phyloP scores from a whole-genome alignment of 2,797 vertebrate species.

The Carapus acus region DNA sequence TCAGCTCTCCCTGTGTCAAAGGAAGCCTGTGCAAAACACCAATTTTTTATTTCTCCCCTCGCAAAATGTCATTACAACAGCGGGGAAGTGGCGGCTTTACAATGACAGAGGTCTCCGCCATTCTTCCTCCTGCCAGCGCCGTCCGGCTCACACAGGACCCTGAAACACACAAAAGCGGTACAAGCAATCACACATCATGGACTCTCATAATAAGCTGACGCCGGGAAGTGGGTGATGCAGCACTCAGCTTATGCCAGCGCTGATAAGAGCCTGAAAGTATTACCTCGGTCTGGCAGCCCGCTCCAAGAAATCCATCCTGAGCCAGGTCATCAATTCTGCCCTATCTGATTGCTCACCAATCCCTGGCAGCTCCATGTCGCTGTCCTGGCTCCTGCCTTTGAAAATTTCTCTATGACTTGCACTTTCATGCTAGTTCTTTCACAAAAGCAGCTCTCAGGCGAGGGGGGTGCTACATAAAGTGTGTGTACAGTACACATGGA shows the following conservation, averaged over 20 bases:
- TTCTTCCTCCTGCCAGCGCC: constrained; percentile 37
- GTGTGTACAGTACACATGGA: constrained; percentile 26
- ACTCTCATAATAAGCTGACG: constrained; percentile 75
- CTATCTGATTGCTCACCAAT: constrained; percentile 76
- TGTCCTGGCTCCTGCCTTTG: constrained; percentile 65
- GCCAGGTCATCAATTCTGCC: constrained; percentile 78
- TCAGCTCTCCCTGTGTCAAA: constrained; percentile 44
- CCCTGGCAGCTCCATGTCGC: constrained; percentile 70
- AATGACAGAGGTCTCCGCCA: constrained; percentile 35
- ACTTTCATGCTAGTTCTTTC: constrained; percentile 63
- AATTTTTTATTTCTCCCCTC: constrained; percentile 24
- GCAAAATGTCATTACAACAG: constrained; percentile 38
- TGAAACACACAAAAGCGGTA: constrained; percentile 63
- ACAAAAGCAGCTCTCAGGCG: constrained; percentile 17
- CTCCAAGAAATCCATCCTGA: constrained; percentile 76
- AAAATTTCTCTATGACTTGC: constrained; percentile 72
- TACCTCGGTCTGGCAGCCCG: constrained; percentile 72
- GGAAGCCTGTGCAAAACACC: constrained; percentile 46
- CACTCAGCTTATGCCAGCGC: constrained; percentile 75
- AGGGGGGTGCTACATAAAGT: constrained; percentile 35
- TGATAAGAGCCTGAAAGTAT: constrained; percentile 77
- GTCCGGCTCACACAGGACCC: constrained; percentile 46
- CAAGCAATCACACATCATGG: constrained; percentile 74
- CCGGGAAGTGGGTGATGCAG: constrained; percentile 76
- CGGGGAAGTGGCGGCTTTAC: constrained; percentile 30